Base-by-base conservation (phyloP, 2,113 vertebrate species). In the Bubo scandiacus region DNA sequence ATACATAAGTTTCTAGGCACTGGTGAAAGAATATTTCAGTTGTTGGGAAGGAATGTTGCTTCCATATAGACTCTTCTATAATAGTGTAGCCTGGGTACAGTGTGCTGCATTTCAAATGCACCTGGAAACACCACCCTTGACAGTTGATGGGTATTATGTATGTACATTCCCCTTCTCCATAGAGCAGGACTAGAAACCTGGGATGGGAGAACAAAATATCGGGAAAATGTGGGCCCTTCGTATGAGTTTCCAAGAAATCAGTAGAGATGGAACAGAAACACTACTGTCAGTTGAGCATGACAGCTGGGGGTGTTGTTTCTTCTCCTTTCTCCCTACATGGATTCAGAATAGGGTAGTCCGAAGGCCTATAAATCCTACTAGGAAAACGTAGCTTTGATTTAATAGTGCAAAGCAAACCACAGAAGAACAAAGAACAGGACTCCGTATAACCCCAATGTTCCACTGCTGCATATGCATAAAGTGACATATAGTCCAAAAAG, bases 401-500 rank as follows among this genome's bases (percentile, higher is more conserved):
- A 11, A n/a, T 6, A 49, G 26, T 30, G 47, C 43, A 40, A 34
- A 68, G 15, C 18, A 29, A 78, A 32, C 25, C 20, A 18, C 36
- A 12, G n/a, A 57, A 8, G 26, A 77, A 47, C 19, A 68, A 12
- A 47, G 45, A 47, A 23, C 40, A 36, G 32, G 40, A 71, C n/a
- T 3, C 12, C 15, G 52, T 11, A 5, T 9, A 38, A 32, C 36
- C 11, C 47, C n/a, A 1, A 19, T 1, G 0, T 27, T 54, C 29
- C 4, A 2, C 15, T 38, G 5, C 12, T 25, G 6, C 0, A 1
- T 2, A 15, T 3, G 6, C 19, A 57, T 7, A 2, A 54, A 70
- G 45, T 0, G 34, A 42, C 25, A 8, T 2, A 3, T 1, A 18
- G 47, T 1, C 19, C n/a, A 68, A 42, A 43, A 29, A 52, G 10